Conservation (phyloP, 2,113 vertebrate genomes). For the Albula glossodonta region DNA sequence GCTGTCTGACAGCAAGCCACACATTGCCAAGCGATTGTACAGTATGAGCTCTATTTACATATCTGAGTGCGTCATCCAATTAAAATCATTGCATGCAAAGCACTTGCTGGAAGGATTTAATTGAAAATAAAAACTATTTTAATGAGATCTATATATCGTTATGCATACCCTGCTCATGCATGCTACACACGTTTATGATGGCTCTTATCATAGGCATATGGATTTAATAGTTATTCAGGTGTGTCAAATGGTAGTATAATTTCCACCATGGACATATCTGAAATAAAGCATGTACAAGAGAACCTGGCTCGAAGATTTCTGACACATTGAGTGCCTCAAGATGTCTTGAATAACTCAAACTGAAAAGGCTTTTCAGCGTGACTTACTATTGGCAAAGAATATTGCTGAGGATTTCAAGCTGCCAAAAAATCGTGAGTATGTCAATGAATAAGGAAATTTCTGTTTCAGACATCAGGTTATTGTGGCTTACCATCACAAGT, state of each 20-base stretch:
- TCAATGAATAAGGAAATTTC: not conserved
- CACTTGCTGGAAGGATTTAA: not conserved
- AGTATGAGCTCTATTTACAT: not conserved
- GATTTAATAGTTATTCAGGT: not conserved
- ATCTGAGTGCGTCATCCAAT: not conserved
- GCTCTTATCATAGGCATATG: not conserved
- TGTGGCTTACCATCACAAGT: not conserved
- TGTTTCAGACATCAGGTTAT: not conserved
- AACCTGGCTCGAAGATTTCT: not conserved
- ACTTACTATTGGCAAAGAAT: not conserved
- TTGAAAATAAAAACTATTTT: not conserved
- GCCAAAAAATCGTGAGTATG: not conserved
- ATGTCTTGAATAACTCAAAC: not conserved
- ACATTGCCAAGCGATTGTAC: not conserved
- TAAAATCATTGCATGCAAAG: not conserved
- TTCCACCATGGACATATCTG: not conserved
- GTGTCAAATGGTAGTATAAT: not conserved
- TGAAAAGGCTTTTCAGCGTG: not conserved
- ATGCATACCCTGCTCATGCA: not conserved
- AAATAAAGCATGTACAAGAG: not conserved
- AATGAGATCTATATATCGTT: not conserved
- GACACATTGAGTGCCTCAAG: not conserved
- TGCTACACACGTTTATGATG: not conserved
- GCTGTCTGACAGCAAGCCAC: not conserved
- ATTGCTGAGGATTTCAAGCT: not conserved